Percentiles rank a stretch among this genome's conserved stretches.
These are phyloP conservation scores for Pecten maximus DNA, from an alignment of 2,888 invertebrate genomes.

Conservation along the genomic window DNA sequence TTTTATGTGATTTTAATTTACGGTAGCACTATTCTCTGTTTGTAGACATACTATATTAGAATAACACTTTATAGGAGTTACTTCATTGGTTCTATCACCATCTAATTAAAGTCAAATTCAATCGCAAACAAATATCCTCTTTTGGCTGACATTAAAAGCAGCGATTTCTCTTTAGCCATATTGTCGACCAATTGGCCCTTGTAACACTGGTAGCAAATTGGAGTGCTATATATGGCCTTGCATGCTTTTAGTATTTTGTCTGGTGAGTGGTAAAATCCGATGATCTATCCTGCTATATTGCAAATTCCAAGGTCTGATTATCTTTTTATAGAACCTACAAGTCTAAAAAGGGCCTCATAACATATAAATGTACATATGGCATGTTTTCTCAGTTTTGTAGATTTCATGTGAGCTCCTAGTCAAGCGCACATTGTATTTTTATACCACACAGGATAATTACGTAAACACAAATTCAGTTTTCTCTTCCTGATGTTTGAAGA, in stretches of 20 bases:
- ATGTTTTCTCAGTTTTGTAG: not conserved
- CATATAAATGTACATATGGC: not conserved
- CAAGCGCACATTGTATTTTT: too few species aligned
- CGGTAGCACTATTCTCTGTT: too few species aligned
- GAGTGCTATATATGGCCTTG: not conserved
- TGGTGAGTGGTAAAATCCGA: not conserved
- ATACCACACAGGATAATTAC: too few species aligned
- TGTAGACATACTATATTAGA: not conserved
- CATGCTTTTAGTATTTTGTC: constrained; percentile 3
- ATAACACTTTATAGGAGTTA: not conserved
- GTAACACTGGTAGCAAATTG: not conserved
- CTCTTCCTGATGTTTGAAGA: too few species aligned
- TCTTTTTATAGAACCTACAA: not conserved
- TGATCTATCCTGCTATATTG: not conserved
- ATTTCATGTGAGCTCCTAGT: not conserved
- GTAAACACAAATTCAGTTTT: too few species aligned
- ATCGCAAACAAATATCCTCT: constrained; percentile 13
- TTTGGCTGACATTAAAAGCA: not conserved
- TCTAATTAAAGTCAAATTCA: not conserved
- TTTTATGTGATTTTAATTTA: too few species aligned
- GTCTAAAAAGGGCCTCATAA: not conserved
- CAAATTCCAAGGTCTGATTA: not conserved
- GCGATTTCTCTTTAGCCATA: not conserved
- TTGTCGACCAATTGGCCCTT: not conserved
- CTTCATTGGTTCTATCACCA: not conserved